These are phyloP conservation scores for Desmodus rotundus DNA, from an alignment of 2,113 vertebrate genomes.

Conservation along the genomic window DNA sequence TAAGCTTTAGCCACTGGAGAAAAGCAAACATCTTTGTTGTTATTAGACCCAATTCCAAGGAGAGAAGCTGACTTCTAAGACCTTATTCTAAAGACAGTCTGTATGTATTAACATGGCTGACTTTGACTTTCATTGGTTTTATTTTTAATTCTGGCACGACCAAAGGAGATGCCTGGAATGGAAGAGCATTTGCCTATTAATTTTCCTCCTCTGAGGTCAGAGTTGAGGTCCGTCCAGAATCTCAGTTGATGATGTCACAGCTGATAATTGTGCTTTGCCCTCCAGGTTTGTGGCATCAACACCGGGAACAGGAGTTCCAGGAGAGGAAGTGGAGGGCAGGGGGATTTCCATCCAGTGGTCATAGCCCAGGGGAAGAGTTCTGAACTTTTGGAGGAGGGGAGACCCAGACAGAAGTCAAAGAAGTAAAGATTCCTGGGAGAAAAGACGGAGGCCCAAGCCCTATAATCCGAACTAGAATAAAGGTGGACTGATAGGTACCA, in stretches of 20 bases:
- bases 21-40: background rate
- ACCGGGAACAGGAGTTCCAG: background rate
- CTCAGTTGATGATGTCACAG: constrained; percentile 55
- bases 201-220: constrained; percentile 47
- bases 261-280: constrained; percentile 24
- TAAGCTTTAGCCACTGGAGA: background rate
- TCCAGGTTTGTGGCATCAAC: background rate
- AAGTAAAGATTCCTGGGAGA: background rate
- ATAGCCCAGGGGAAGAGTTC: background rate
- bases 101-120: background rate
- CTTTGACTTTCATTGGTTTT: background rate
- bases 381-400: background rate
- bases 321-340: constrained; percentile 35
- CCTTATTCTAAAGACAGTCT: background rate
- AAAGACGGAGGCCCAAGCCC: background rate
- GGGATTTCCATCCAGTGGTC: constrained; percentile 47
- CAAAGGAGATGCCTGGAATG: background rate
- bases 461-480: background rate
- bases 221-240: background rate
- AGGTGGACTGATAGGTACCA: background rate
- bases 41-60: background rate
- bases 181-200: background rate
- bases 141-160: background rate
- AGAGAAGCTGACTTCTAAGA: background rate
- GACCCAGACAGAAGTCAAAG: background rate